Conservation (phyloP, 2,888 invertebrate genomes). For the Pachycephus smyrnensis region DNA sequence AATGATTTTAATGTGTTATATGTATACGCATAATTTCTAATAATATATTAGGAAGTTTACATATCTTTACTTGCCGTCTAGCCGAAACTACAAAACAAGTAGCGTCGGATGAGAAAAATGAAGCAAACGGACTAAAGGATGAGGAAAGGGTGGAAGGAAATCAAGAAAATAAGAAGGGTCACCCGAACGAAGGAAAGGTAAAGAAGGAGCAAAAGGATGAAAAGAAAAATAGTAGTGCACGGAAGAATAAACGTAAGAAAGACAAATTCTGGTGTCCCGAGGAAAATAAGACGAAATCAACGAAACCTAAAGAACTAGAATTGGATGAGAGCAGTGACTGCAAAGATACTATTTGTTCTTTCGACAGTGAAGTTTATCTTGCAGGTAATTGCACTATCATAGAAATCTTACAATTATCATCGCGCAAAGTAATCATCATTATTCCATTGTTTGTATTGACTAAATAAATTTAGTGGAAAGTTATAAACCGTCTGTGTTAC, state of each 20-base stretch:
- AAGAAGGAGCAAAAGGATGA: slow-evolving; percentile 2
- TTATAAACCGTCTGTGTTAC: neutral
- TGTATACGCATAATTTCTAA: neutral
- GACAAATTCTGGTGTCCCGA: slow-evolving; percentile 12
- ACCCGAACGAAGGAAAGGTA: neutral
- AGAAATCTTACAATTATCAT: neutral
- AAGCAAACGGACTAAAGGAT: neutral
- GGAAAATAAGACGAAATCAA: slow-evolving; percentile 4
- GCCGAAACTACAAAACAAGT: neutral
- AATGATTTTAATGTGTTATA: neutral
- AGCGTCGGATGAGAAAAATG: neutral
- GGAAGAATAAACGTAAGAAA: neutral
- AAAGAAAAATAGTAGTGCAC: neutral
- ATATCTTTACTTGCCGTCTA: neutral
- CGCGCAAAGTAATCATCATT: neutral
- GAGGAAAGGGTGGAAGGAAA: neutral
- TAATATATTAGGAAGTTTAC: neutral
- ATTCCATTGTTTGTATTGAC: neutral
- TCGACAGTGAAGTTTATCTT: slow-evolving; percentile 45
- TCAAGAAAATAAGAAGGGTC: neutral
- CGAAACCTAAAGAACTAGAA: neutral
- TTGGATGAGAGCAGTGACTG: slow-evolving; percentile 26
- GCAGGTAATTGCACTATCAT: slow-evolving; percentile 33
- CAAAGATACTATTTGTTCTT: slow-evolving; percentile 44
- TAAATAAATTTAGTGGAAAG: neutral